Evolutionary conservation across 2,797 vertebrate genomes (phyloP), one percentile per base, ranked within the genome.

Genomic region (Choloepus didactylus): DNA sequence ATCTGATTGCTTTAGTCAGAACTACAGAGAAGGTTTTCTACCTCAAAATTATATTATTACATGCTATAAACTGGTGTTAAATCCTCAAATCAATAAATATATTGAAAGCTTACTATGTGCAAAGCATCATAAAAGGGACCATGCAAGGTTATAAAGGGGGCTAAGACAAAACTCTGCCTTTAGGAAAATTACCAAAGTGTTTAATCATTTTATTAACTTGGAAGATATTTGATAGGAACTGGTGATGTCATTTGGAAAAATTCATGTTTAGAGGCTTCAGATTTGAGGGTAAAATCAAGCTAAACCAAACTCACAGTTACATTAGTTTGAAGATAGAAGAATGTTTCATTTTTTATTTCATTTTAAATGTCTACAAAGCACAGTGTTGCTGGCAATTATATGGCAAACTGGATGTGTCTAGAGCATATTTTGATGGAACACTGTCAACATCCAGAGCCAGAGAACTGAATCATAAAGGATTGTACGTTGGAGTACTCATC

Each of bases 81-180:
- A 91, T 91, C 23, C 64, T 86, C 49, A 56, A 51, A 29, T 89
- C 76, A 59, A 23, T 35, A 80, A 80, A 85, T 91, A 49, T 25
- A 72, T 72, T 70, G 81, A 85, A 94, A 84, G 6, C 35, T 14
- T 87, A 89, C 9, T 19, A 69, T 23, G 16, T 66, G 27, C 15
- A 89, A 84, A 59, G 5, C 21, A 76, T 54, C 46, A 6, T 51
- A 86, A 95, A 95, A 77, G 3, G 25, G 35, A 56, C 4, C 23
- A 14, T 69, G 8, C 21, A 86, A 72, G 38, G 27, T 76, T 75
- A 49, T 56, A 76, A 91, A 75, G 23, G 89, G 15, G 70, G 31
- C 14, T 80, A 93, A 86, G 35, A 70, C 2, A 35, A 3, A 51
- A 6, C 21, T 59, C 41, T 77, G 49, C 5, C 29, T 96, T 69